A percentile compares a stretch with the other conserved stretches of the same genome.
Conservation (phyloP, 2,888 invertebrate genomes). For the Rhimphoctona megacephalus region DNA sequence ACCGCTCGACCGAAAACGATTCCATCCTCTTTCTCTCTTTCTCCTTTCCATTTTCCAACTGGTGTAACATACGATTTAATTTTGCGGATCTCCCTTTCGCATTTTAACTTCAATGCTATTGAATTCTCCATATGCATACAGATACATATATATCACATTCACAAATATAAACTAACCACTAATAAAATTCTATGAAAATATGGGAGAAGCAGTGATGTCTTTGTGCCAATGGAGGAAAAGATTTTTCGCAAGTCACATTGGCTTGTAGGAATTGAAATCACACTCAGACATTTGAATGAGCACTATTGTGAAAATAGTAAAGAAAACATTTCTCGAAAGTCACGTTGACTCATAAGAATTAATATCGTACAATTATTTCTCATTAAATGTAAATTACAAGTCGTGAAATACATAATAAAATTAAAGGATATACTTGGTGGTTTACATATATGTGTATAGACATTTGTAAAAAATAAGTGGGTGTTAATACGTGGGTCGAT, state of each 20-base stretch:
- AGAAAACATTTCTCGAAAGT: neutral
- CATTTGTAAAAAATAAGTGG: neutral
- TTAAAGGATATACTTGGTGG: neutral
- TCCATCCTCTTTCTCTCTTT: constrained; percentile 36
- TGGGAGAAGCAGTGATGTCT: constrained; percentile 38
- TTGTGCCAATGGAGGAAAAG: constrained; percentile 9
- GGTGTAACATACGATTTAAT: constrained; percentile 69
- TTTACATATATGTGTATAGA: neutral
- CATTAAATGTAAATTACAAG: neutral
- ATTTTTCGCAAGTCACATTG: constrained; percentile 15
- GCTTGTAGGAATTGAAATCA: neutral
- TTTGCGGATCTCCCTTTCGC: constrained; percentile 60
- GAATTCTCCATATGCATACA: constrained; percentile 23
- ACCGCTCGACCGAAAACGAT: constrained; percentile 55
- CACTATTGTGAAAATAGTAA: neutral
- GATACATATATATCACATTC: neutral
- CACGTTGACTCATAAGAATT: too few species aligned
- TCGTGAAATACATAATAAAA: neutral
- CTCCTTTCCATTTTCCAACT: constrained; percentile 55
- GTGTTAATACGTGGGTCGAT: constrained; percentile 40
- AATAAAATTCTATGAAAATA: constrained; percentile 1
- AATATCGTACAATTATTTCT: neutral
- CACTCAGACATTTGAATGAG: too few species aligned
- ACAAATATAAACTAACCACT: neutral
- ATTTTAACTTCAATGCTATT: constrained; percentile 61